Conservation (phyloP, 2,888 invertebrate species). For the Phyllotreta cruciferae region DNA sequence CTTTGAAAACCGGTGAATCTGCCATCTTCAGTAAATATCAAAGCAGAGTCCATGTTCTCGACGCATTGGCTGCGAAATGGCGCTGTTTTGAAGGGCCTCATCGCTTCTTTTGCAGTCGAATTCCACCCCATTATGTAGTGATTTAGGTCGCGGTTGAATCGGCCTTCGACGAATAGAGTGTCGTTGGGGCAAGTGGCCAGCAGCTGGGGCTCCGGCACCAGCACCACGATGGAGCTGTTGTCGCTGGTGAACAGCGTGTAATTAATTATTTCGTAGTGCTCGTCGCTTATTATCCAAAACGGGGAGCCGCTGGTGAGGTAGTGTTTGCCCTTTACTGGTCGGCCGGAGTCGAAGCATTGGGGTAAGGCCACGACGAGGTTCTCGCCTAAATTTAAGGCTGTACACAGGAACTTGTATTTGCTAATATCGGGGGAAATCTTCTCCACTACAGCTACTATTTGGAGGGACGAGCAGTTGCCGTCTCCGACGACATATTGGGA, state of each 20-base stretch:
- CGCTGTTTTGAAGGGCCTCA: neutral
- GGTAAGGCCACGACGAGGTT: neutral
- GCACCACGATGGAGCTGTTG: neutral
- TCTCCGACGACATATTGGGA: neutral
- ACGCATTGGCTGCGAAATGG: neutral
- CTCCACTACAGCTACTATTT: slow-evolving; percentile 3
- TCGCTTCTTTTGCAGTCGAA: neutral
- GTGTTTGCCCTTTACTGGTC: neutral
- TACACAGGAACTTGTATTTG: slow-evolving; percentile 2
- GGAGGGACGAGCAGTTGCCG: neutral
- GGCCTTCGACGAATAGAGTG: neutral
- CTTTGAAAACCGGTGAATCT: slow-evolving; percentile 3
- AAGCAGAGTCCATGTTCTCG: slow-evolving; percentile 3
- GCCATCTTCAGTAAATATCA: neutral
- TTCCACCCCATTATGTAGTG: slow-evolving; percentile 11
- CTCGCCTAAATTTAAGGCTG: slow-evolving; percentile 9
- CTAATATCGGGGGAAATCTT: neutral
- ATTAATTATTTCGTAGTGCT: neutral
- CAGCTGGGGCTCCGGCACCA: neutral
- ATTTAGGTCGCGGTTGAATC: neutral
- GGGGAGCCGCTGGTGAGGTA: slow-evolving; percentile 2
- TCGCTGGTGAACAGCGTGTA: neutral
- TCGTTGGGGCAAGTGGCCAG: neutral
- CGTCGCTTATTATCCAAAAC: neutral
- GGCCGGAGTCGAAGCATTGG: neutral